Percentiles rank a stretch among this genome's conserved stretches.
Conservation (phyloP, 2,797 vertebrate genomes). For the Fistularia tabacaria region DNA sequence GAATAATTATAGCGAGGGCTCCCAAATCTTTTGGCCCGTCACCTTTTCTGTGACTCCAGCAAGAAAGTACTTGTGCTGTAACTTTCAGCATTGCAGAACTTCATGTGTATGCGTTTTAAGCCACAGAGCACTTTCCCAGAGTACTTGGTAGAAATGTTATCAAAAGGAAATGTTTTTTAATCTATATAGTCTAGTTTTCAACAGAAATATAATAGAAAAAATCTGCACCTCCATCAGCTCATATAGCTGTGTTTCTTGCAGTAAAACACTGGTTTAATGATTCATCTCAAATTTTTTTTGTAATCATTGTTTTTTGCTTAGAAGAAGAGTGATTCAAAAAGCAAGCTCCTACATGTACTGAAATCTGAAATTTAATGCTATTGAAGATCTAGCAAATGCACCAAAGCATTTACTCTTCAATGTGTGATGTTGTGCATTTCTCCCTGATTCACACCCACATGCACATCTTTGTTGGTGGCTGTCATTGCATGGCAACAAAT, state of each 20-base stretch:
- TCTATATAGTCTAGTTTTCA: too few relatives aligned
- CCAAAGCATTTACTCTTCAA: constrained; percentile 28
- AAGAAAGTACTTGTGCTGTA: too few relatives aligned
- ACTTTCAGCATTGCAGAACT: too few relatives aligned
- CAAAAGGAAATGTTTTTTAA: too few relatives aligned
- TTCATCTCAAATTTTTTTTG: constrained; percentile 6
- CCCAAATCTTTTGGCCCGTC: too few relatives aligned
- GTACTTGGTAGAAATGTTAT: too few relatives aligned
- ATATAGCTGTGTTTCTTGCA: too few relatives aligned
- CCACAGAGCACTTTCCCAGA: too few relatives aligned
- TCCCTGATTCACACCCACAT: constrained; percentile 56
- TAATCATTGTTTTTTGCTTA: neutral
- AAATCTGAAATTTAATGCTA: constrained; percentile 1
- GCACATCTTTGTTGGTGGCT: constrained; percentile 56
- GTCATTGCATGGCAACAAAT: constrained; percentile 66
- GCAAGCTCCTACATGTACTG: constrained; percentile 2
- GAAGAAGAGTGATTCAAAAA: constrained; percentile 10
- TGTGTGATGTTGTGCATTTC: constrained; percentile 43
- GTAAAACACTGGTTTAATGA: constrained; percentile 5
- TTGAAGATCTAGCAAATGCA: constrained; percentile 35
- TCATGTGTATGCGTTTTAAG: too few relatives aligned
- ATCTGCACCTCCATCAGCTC: neutral
- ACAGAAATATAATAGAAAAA: too few relatives aligned
- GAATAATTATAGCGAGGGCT: too few relatives aligned
- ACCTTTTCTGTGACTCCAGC: too few relatives aligned